Conservation (phyloP, 2,797 vertebrate species). For the Pipistrellus nathusii region DNA sequence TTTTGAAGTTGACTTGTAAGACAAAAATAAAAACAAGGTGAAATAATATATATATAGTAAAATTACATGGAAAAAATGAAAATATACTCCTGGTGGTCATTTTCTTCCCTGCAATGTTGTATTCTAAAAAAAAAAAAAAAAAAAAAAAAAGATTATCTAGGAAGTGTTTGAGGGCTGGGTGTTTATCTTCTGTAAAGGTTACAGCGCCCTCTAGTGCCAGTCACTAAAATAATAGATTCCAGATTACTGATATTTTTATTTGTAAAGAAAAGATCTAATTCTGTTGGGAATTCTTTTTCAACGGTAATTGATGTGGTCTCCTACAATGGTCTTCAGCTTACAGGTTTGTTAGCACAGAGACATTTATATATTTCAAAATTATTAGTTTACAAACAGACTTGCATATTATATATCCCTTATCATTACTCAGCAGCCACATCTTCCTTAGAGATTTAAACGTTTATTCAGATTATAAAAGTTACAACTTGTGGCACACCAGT, state of each 20-base stretch:
- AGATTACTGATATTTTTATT: not conserved
- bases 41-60: constrained; percentile 49
- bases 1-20: constrained; percentile 55
- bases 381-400: not conserved
- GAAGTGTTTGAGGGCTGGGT: not conserved
- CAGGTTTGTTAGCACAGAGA: not conserved
- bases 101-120: not conserved
- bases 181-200: constrained; percentile 60
- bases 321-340: not conserved
- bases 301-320: not conserved
- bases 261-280: constrained; percentile 12
- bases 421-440: not conserved
- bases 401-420: not conserved
- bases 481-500: not conserved
- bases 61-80: constrained; percentile 1
- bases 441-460: not conserved
- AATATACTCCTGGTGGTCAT: constrained; percentile 1
- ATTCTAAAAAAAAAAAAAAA: not conserved
- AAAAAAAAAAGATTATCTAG: not conserved
- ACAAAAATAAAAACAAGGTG: constrained; percentile 64
- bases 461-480: not conserved
- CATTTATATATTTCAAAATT: constrained; percentile 25
- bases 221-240: not conserved
- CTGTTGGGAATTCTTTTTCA: not conserved
- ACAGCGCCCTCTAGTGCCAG: constrained; percentile 73